Evolutionary conservation across 2,888 invertebrate genomes (phyloP).

Genomic region (Epinotia ramella): DNA sequence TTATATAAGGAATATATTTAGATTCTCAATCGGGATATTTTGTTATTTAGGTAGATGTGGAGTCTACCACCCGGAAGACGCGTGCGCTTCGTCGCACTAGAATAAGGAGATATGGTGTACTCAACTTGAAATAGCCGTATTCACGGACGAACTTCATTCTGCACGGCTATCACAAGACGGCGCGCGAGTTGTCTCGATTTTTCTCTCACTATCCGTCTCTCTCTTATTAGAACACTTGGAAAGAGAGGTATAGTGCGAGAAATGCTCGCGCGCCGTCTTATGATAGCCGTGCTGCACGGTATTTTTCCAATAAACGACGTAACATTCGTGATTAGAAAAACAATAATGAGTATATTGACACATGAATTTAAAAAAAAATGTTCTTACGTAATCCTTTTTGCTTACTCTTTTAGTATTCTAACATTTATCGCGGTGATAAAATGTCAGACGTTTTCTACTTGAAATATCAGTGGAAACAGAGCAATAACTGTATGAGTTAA

Average conservation of each 20-base stretch:
- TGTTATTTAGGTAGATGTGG: constrained; percentile 10
- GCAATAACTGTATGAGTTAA: too few species aligned
- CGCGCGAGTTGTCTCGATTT: too few species aligned
- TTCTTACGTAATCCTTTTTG: background rate
- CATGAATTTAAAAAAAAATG: background rate
- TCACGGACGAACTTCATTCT: background rate
- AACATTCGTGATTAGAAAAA: background rate
- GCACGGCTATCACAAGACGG: too few species aligned
- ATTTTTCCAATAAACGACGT: background rate
- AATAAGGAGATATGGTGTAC: constrained; percentile 1
- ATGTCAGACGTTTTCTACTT: background rate
- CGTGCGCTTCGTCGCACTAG: constrained; percentile 33
- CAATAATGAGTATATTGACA: background rate
- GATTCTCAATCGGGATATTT: constrained; percentile 21
- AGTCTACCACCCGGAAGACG: constrained; percentile 9
- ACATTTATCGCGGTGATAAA: background rate
- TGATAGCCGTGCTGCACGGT: too few species aligned
- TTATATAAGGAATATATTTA: constrained; percentile 32
- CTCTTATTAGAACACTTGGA: too few species aligned
- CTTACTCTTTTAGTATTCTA: background rate
- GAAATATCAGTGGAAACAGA: background rate
- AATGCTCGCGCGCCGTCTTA: too few species aligned
- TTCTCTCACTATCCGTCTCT: too few species aligned
- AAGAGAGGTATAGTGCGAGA: too few species aligned
- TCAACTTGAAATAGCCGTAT: background rate